phyloP scores from a whole-genome alignment of 1,140 invertebrate genomes.

The Solen grandis region DNA sequence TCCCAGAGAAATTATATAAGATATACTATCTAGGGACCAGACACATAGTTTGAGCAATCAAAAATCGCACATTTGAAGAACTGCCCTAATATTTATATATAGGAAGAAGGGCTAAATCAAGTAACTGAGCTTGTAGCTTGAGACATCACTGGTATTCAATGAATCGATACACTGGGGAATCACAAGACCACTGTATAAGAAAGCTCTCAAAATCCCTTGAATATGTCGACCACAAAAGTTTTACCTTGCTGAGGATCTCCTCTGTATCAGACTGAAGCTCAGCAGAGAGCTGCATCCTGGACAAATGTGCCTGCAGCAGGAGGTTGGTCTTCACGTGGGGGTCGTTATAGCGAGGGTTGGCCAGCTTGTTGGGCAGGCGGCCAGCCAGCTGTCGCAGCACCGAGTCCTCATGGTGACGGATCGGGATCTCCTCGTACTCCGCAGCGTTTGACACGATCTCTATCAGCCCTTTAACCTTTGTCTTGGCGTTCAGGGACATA shows the following conservation, averaged over 20 bases:
- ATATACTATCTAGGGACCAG: too few relatives aligned
- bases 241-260: constrained; percentile 89
- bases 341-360: constrained; percentile 91
- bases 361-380: constrained; percentile 90
- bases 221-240: too few relatives aligned
- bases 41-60: too few relatives aligned
- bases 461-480: constrained; percentile 96
- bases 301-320: constrained; percentile 97
- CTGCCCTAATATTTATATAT: too few relatives aligned
- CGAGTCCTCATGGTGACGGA: constrained; percentile 96
- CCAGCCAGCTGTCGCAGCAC: constrained; percentile 90
- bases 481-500: constrained; percentile 97
- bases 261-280: constrained; percentile 99
- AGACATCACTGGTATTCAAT: too few relatives aligned
- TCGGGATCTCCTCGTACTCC: constrained; percentile 97
- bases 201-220: too few relatives aligned
- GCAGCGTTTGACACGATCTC: constrained; percentile 99
- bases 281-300: constrained; percentile 92
- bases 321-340: constrained; percentile 99
- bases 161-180: too few relatives aligned
- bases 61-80: too few relatives aligned
- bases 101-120: too few relatives aligned
- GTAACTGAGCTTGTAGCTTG: too few relatives aligned
- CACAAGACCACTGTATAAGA: too few relatives aligned
- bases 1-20: too few relatives aligned